These are phyloP conservation scores for Abscondita cerata DNA, from an alignment of 2,888 invertebrate genomes.

Conservation along the genomic window DNA sequence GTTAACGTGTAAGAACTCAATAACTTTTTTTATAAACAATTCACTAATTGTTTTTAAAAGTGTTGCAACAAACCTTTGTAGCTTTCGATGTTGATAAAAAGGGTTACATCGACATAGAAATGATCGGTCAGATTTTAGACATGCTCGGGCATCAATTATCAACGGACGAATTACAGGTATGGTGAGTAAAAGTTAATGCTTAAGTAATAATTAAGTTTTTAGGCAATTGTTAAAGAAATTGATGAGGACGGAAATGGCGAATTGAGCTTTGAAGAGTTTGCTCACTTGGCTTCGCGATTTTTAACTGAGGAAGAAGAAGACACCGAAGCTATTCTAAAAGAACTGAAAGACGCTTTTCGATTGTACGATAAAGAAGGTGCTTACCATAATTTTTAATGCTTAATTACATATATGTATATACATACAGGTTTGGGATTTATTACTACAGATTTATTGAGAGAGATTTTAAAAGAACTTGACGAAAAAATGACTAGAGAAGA, in stretches of 20 bases:
- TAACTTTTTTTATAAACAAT: background rate
- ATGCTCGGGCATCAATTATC: constrained; percentile 90
- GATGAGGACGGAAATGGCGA: constrained; percentile 87
- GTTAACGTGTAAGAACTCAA: constrained; percentile 51
- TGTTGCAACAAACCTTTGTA: constrained; percentile 88
- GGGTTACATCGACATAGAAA: constrained; percentile 81
- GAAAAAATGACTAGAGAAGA: constrained; percentile 88
- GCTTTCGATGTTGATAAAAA: constrained; percentile 90
- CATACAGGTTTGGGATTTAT: constrained; percentile 81
- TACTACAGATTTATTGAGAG: constrained; percentile 83
- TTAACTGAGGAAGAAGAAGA: constrained; percentile 87
- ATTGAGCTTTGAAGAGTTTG: constrained; percentile 90
- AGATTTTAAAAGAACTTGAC: constrained; percentile 91
- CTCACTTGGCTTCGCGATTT: constrained; percentile 84
- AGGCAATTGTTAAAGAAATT: constrained; percentile 84
- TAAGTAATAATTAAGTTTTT: background rate
- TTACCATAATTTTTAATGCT: constrained; percentile 17
- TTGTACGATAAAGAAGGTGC: constrained; percentile 92
- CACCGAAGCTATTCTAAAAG: constrained; percentile 85
- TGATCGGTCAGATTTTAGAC: constrained; percentile 85
- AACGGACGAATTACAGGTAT: constrained; percentile 73
- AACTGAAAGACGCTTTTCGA: constrained; percentile 94
- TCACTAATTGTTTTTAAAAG: constrained; percentile 58
- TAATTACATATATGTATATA: background rate
- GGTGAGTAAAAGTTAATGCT: background rate